Percentiles rank a stretch among this genome's conserved stretches.
Evolutionary conservation across 2,113 vertebrate species (phyloP).

Genomic region (Hippocampus guttulatus): DNA sequence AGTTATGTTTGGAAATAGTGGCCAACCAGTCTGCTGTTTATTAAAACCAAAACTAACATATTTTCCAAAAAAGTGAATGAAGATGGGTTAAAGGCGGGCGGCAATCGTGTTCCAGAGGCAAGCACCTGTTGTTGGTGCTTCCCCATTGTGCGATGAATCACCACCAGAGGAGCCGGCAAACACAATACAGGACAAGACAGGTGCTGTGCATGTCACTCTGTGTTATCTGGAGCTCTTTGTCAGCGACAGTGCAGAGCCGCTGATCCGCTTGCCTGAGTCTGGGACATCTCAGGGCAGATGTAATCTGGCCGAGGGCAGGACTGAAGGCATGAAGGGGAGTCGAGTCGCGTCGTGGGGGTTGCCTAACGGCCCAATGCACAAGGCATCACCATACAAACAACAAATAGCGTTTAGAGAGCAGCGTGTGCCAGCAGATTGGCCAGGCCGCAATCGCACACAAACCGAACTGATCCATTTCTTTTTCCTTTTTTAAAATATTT

Average conservation of each 20-base stretch:
- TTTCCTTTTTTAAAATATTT: no score
- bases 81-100: slow-evolving; percentile 19
- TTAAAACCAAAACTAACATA: background rate
- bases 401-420: slow-evolving; percentile 7
- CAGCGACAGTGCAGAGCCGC: slow-evolving; percentile 42
- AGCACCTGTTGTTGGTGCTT: slow-evolving; percentile 37
- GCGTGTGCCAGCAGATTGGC: slow-evolving; percentile 36
- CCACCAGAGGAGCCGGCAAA: slow-evolving; percentile 20
- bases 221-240: slow-evolving; percentile 36
- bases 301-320: slow-evolving; percentile 43
- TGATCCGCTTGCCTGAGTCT: slow-evolving; percentile 33
- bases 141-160: slow-evolving; percentile 31
- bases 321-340: slow-evolving; percentile 26
- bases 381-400: slow-evolving; percentile 36
- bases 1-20: slow-evolving; percentile 40
- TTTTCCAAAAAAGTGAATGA: background rate
- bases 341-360: background rate
- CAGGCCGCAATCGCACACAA: no score
- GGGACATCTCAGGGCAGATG: slow-evolving; percentile 51
- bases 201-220: slow-evolving; percentile 35
- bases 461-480: no score
- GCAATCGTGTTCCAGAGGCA: slow-evolving; percentile 17
- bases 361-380: slow-evolving; percentile 35
- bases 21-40: background rate
- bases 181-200: slow-evolving; percentile 40